Conservation (phyloP, 2,888 invertebrate species). For the Ferrisia virgata region DNA sequence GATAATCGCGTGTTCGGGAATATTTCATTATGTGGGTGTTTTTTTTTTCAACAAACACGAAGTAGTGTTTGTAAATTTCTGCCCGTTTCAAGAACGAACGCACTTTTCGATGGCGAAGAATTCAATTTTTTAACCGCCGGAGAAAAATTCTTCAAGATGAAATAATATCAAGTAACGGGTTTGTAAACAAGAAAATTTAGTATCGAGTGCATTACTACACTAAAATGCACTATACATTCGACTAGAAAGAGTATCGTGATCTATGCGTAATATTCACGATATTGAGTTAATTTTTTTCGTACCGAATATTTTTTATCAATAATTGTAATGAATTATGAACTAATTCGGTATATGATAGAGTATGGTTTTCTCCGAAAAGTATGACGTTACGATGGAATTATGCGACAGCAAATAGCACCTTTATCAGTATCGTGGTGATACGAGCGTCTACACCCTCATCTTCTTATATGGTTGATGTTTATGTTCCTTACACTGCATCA, state of each 20-base stretch:
- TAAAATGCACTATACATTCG: neutral
- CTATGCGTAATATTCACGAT: neutral
- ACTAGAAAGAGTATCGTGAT: neutral
- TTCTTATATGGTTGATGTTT: neutral
- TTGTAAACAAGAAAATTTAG: neutral
- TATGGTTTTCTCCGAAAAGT: neutral
- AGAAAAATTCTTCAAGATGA: neutral
- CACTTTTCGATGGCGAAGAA: neutral
- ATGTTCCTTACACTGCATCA: neutral
- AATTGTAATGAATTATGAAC: neutral
- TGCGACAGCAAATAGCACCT: neutral
- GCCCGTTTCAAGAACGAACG: neutral
- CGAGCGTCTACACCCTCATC: neutral
- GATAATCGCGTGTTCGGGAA: slow-evolving; percentile 24
- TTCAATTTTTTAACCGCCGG: neutral
- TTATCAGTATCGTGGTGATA: slow-evolving; percentile 18
- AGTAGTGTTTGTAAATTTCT: slow-evolving; percentile 15
- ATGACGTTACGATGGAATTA: slow-evolving; percentile 10
- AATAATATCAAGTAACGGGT: neutral
- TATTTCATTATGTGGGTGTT: slow-evolving; percentile 33
- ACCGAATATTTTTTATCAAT: neutral
- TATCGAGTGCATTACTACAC: neutral
- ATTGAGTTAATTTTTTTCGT: neutral
- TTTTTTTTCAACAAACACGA: neutral
- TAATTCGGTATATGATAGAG: neutral